phyloP scores from a whole-genome alignment of 2,888 invertebrate species.

The Cantharis rustica region DNA sequence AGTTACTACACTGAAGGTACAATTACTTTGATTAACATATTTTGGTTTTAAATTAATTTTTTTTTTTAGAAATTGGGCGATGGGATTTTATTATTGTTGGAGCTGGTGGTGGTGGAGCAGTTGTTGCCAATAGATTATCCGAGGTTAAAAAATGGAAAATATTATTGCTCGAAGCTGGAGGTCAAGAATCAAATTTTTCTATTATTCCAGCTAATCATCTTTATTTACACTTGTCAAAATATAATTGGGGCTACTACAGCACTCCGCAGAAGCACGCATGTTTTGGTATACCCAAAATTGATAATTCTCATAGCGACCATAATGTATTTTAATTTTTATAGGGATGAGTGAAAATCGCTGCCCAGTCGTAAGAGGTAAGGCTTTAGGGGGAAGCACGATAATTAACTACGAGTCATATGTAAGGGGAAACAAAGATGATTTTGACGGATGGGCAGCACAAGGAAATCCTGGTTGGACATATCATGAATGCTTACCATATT shows the following conservation, averaged over 20 bases:
- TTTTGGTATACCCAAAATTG: background rate
- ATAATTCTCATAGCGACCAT: too few relatives aligned
- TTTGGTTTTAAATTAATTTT: background rate
- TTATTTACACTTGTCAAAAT: background rate
- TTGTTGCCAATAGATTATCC: slow-evolving; percentile 67
- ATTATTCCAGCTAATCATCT: background rate
- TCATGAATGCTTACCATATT: background rate
- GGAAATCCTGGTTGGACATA: background rate
- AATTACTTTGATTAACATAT: background rate
- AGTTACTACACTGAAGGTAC: background rate
- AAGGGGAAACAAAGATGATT: background rate
- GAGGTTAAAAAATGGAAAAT: slow-evolving; percentile 70
- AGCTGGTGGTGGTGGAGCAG: slow-evolving; percentile 68
- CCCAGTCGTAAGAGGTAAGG: background rate
- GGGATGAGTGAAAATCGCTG: background rate
- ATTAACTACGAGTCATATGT: background rate
- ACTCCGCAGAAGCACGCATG: background rate
- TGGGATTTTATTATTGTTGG: slow-evolving; percentile 74
- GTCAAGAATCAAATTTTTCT: slow-evolving; percentile 1
- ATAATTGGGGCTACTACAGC: slow-evolving; percentile 2
- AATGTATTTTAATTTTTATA: background rate
- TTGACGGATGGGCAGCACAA: background rate
- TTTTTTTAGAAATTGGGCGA: slow-evolving; percentile 8
- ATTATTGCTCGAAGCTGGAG: slow-evolving; percentile 69
- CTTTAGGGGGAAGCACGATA: background rate